Base-by-base conservation (phyloP, 2,113 vertebrate genomes). In the Pheucticus melanocephalus region DNA sequence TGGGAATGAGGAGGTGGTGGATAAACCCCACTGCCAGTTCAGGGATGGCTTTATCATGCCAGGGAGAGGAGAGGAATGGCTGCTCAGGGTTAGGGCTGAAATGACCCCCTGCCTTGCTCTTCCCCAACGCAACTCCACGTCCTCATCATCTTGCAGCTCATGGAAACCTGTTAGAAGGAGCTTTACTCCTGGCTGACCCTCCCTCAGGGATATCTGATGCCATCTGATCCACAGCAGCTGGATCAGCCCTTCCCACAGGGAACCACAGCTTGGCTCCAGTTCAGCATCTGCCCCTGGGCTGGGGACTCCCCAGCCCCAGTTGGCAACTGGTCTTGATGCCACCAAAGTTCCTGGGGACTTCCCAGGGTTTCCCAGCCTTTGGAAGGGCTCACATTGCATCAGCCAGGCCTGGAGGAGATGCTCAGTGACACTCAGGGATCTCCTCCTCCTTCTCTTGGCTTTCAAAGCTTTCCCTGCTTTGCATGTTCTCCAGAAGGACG, bases 101-200 rank as follows among this genome's bases (percentile, higher is more conserved):
- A 9, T 30, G 28, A 57, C 7, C 4, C 14, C 77, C 81, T 72
- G 81, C 19, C 53, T 61, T 75, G n/a, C 31, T 63, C 28, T 31
- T 59, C 8, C 23, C 12, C 48, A 30, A 37, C 13, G 37, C 5
- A 19, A 15, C 17, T 16, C 28, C 66, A 48, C 0, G 0, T 68
- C 45, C 30, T 45, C 33, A 45, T 31, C 77, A 25, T 50, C 48
- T 50, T 50, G 48, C 48, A 50, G 48, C 48, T 50, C 48, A 47
- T 21, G 53, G 53, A 72, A 79, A 53, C 19, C 35, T 27, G 53
- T 11, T 15, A 28, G 27, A 72, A 53, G 80, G 39, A 87, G 44
- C 15, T 23, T 90, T n/a, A 7, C 5, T 23, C 39, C 51, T 3
- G 9, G 10, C 64, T 69, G 71, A 75, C 51, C 24, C 50, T 75